Base-by-base conservation (phyloP, 2,797 vertebrate species). In the Dendrocincla fuliginosa region DNA sequence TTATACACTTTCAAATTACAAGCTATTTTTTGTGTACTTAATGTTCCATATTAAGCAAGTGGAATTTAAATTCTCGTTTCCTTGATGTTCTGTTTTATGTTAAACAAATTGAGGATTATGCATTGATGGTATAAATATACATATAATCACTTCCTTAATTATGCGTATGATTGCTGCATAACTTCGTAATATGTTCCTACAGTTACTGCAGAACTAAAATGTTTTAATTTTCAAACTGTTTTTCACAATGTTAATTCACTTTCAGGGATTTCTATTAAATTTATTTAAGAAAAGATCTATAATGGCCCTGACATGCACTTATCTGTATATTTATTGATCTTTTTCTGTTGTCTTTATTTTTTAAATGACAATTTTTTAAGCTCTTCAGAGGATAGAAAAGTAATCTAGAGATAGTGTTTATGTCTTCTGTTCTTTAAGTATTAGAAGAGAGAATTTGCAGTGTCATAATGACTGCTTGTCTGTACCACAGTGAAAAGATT, bases 121-220 rank as follows among this genome's bases (percentile, higher is more conserved):
- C 96, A 97, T 96, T 96, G 89, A 96, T 96, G 92, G 96, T 97
- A 91, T 97, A 97, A 96, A 96, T 97, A 97, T 97, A 97, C 87
- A 95, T 96, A 94, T 95, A 97, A 96, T 97, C 96, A 97, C 77
- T 96, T 96, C 88, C 97, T 97, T 97, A 98, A 97, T 98, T 97
- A 96, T 97, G 89, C 55, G 80, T 89, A 37, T 96, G 94, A 97
- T 98, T 98, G 83, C 95, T 96, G 76, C 68, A 92, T 97, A 97
- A 97, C 87, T 95, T 94, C 35, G 1, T 90, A 95, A 85, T 93
- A 90, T 7, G 73, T 96, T 97, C 89, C 84, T 95, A 75, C 92
- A 95, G 78, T 96, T 97, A 93, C 57, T 74, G 92, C 68, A 93
- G 94, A 96, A 97, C 78, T 92, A 87, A 96, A 89, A 95, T 68